Evolutionary conservation across 2,888 invertebrate genomes (phyloP).

Genomic region (Erebia epiphron): DNA sequence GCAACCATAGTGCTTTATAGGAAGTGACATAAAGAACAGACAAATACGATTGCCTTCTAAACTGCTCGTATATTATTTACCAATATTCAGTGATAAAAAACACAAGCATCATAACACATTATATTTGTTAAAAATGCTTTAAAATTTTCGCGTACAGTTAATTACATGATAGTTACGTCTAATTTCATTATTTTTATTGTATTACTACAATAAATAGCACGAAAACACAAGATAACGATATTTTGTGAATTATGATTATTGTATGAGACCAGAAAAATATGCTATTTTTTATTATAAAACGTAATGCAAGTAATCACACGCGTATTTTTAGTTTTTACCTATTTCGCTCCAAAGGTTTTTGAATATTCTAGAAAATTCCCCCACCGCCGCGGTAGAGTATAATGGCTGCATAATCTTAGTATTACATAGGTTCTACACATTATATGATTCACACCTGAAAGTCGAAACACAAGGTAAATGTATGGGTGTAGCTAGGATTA

Average conservation of each 20-base stretch:
- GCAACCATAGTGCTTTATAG: background rate
- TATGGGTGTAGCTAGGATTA: slow-evolving; percentile 18
- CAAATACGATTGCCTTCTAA: background rate
- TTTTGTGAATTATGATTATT: background rate
- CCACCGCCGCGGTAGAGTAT: slow-evolving; percentile 13
- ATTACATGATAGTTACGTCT: background rate
- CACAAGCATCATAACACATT: too few species aligned
- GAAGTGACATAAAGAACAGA: background rate
- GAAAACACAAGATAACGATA: background rate
- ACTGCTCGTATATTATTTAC: background rate
- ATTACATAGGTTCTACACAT: slow-evolving; percentile 21
- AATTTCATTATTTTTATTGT: background rate
- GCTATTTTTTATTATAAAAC: background rate
- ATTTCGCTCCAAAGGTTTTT: slow-evolving; percentile 8
- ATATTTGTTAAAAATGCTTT: background rate
- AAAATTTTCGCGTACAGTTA: background rate
- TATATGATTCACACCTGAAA: slow-evolving; percentile 19
- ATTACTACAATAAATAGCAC: background rate
- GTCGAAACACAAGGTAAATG: slow-evolving; percentile 21
- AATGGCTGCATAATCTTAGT: slow-evolving; percentile 21
- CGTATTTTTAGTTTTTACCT: slow-evolving; percentile 8
- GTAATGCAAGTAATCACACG: slow-evolving; percentile 3
- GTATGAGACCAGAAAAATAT: background rate
- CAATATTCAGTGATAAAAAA: background rate
- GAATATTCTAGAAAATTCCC: slow-evolving; percentile 12